Conservation (phyloP, 2,888 invertebrate genomes). For the Blastobasis lacticolella region DNA sequence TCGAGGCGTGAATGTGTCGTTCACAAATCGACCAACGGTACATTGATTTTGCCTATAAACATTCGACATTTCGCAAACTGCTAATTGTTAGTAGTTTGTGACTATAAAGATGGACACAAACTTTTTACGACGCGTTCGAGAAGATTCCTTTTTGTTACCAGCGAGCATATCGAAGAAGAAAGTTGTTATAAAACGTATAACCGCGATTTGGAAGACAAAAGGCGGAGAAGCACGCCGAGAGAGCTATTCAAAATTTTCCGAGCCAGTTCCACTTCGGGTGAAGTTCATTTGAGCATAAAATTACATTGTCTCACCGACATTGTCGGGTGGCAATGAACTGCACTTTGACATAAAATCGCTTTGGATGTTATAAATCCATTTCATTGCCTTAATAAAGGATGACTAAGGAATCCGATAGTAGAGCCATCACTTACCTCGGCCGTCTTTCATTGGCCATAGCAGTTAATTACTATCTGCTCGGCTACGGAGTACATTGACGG, state of each 20-base stretch:
- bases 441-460: constrained; percentile 46
- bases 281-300: constrained; percentile 71
- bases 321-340: constrained; percentile 71
- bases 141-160: constrained; percentile 33
- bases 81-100: no score
- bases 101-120: no score
- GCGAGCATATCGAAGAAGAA: constrained; percentile 47
- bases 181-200: constrained; percentile 67
- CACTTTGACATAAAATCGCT: constrained; percentile 73
- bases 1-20: constrained; percentile 12
- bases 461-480: constrained; percentile 44
- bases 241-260: constrained; percentile 68
- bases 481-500: constrained; percentile 17
- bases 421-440: constrained; percentile 52
- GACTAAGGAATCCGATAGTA: constrained; percentile 60
- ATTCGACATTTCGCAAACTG: neutral
- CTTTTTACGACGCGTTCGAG: constrained; percentile 2
- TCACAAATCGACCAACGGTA: constrained; percentile 3
- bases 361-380: constrained; percentile 68
- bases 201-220: constrained; percentile 65
- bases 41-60: neutral
- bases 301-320: constrained; percentile 70
- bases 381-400: constrained; percentile 69
- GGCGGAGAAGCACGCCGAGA: constrained; percentile 51
- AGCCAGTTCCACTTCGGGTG: constrained; percentile 64